A percentile compares a stretch with the other conserved stretches of the same genome.
Evolutionary conservation across 1,140 invertebrate genomes (phyloP).

Genomic region (Euschistus heros): DNA sequence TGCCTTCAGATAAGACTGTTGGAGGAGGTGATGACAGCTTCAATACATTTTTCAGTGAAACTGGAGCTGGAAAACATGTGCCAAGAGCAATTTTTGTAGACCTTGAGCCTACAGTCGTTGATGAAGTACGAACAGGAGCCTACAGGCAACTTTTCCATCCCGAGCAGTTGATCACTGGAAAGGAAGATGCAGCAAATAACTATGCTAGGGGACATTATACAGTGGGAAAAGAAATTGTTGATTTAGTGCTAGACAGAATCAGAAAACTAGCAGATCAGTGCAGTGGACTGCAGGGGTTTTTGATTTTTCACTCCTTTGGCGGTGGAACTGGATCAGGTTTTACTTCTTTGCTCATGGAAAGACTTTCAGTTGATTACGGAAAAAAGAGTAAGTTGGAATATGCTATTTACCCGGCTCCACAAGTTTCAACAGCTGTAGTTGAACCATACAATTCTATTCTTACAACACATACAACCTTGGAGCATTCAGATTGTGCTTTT

Average conservation of each 20-base stretch:
- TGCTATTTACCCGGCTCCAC: slow-evolving; percentile 56
- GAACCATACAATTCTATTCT: slow-evolving; percentile 83
- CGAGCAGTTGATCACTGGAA: slow-evolving; percentile 50
- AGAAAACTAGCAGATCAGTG: slow-evolving; percentile 74
- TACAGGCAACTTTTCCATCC: slow-evolving; percentile 51
- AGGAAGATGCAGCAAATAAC: slow-evolving; percentile 68
- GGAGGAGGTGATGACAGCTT: slow-evolving; percentile 66
- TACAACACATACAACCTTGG: slow-evolving; percentile 65
- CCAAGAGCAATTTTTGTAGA: slow-evolving; percentile 55
- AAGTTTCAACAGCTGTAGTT: slow-evolving; percentile 71
- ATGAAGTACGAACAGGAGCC: slow-evolving; percentile 48
- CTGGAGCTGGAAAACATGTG: slow-evolving; percentile 49
- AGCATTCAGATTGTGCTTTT: slow-evolving; percentile 78
- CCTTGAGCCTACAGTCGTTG: slow-evolving; percentile 56
- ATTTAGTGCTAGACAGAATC: slow-evolving; percentile 62
- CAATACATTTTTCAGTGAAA: slow-evolving; percentile 43
- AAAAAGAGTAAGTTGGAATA: slow-evolving; percentile 61
- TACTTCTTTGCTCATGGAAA: slow-evolving; percentile 55
- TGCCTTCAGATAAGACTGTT: slow-evolving; percentile 38
- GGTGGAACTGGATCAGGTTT: slow-evolving; percentile 77
- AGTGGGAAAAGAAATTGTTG: slow-evolving; percentile 79
- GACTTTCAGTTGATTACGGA: slow-evolving; percentile 53
- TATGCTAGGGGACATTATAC: slow-evolving; percentile 82
- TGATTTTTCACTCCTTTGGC: slow-evolving; percentile 81
- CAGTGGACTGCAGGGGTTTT: slow-evolving; percentile 66